A percentile compares a stretch with the other conserved stretches of the same genome.
Evolutionary conservation across 2,113 vertebrate genomes (phyloP).

Genomic region (Elephantulus edwardii): DNA sequence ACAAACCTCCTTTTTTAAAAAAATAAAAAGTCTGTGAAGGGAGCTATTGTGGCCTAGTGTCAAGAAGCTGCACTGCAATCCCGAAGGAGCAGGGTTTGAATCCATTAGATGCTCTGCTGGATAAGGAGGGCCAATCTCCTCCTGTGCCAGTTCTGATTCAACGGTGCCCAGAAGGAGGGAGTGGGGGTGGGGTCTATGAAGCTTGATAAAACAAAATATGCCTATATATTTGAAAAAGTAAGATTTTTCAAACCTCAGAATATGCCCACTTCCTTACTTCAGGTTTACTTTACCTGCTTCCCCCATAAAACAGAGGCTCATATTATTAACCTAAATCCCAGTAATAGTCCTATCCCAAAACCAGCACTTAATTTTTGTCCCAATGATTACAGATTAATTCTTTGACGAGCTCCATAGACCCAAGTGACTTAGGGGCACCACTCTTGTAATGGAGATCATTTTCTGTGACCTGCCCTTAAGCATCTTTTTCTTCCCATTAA

Average conservation of each 20-base stretch:
- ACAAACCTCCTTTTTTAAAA: too few relatives aligned
- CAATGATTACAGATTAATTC: slow-evolving; percentile 30
- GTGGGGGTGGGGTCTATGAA: too few relatives aligned
- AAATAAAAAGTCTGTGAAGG: too few relatives aligned
- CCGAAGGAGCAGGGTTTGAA: too few relatives aligned
- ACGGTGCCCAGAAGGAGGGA: too few relatives aligned
- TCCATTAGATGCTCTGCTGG: too few relatives aligned
- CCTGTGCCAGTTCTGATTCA: too few relatives aligned
- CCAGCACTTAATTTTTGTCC: slow-evolving; percentile 32
- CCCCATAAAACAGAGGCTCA: neutral
- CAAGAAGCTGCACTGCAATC: too few relatives aligned
- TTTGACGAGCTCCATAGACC: slow-evolving; percentile 2
- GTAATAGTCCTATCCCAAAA: neutral
- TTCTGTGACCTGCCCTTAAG: slow-evolving; percentile 45
- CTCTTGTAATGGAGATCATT: slow-evolving; percentile 54
- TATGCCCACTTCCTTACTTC: neutral
- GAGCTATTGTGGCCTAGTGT: too few relatives aligned
- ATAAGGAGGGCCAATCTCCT: too few relatives aligned
- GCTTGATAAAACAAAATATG: too few relatives aligned
- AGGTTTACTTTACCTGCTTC: neutral
- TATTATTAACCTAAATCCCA: neutral
- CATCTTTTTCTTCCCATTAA: neutral
- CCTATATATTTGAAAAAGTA: neutral
- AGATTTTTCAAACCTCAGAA: neutral
- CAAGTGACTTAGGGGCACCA: neutral